Evolutionary conservation across 2,113 vertebrate species (phyloP).

Genomic region (Puntigrus tetrazona): DNA sequence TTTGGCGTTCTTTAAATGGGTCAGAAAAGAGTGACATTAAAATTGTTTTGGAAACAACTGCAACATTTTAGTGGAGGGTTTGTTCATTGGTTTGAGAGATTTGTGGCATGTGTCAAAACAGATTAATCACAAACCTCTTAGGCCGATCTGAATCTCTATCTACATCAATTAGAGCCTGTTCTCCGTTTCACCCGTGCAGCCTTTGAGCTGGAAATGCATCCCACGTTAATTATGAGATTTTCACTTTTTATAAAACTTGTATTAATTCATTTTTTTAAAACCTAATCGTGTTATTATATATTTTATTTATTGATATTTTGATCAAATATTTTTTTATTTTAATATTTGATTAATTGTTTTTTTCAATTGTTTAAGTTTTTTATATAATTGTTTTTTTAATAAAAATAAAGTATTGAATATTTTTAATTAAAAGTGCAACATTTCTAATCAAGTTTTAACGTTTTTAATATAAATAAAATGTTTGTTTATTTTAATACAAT

Average conservation of each 20-base stretch:
- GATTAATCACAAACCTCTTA: conserved; percentile 41
- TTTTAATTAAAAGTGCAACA: too few species aligned
- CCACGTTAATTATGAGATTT: neutral
- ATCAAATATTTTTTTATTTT: neutral
- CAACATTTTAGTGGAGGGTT: neutral
- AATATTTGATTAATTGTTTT: neutral
- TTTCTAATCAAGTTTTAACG: too few species aligned
- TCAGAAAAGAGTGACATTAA: neutral
- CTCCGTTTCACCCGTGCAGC: neutral
- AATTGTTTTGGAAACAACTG: neutral
- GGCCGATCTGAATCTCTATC: conserved; percentile 5
- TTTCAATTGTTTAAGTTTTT: too few species aligned
- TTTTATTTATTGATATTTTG: neutral
- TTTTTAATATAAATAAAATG: too few species aligned
- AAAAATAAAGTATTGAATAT: too few species aligned
- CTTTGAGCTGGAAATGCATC: neutral
- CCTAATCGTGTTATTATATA: neutral
- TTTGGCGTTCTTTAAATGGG: neutral
- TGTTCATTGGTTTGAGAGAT: conserved; percentile 27
- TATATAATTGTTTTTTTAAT: too few species aligned
- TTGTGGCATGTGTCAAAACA: conserved; percentile 45
- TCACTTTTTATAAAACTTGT: neutral
- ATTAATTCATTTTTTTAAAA: too few species aligned
- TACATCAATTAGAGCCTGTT: conserved; percentile 25
- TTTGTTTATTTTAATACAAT: neutral